Base-by-base conservation (phyloP, 2,113 vertebrate genomes). In the Thomomys bottae region DNA sequence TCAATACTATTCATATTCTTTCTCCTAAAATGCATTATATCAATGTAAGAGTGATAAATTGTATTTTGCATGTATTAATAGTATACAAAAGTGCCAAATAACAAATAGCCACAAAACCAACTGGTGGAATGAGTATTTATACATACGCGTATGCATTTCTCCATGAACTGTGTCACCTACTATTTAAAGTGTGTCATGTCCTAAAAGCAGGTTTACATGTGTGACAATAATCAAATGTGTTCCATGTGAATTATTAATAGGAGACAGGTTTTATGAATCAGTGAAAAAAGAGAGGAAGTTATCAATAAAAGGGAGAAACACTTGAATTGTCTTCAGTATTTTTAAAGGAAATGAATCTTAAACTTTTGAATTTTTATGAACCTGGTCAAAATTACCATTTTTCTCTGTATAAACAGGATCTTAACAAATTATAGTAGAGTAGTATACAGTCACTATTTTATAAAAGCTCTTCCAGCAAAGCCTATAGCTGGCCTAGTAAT, bases 331-430 rank as follows among this genome's bases (percentile, higher is more conserved):
- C 11, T 21, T 54, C 18, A 15, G 6, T 2, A 76, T 66, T 87
- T 86, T 87, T 57, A 57, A 87, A 87, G 23, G 24, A 87, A 87
- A 83, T 59, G 23, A 79, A 76, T 54, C 11, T 30, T 10, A 84
- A 76, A 8, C 5, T 21, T 8, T 17, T 24, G 49, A 5, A 45
- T 34, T 78, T 36, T 34, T 36, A 49, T 40, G n/a, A 26, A 4
- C 21, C 24, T 45, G 21, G 49, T 23, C 63, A 82, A 71, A 10
- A 78, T 20, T 17, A 77, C 24, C 11, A 20, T 21, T 76, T 57
- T 70, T 71, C 14, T 76, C 40, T 54, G 9, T 26, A 14, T 10
- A 63, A 77, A 15, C 49, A 54, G 49, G 15, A 54, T 15, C 14
- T 15, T 54, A 7, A 64, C 71, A 71, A 21, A 67, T 0, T 15